These are phyloP conservation scores for Sminthurides aquaticus DNA, from an alignment of 2,888 invertebrate genomes.

Conservation along the genomic window DNA sequence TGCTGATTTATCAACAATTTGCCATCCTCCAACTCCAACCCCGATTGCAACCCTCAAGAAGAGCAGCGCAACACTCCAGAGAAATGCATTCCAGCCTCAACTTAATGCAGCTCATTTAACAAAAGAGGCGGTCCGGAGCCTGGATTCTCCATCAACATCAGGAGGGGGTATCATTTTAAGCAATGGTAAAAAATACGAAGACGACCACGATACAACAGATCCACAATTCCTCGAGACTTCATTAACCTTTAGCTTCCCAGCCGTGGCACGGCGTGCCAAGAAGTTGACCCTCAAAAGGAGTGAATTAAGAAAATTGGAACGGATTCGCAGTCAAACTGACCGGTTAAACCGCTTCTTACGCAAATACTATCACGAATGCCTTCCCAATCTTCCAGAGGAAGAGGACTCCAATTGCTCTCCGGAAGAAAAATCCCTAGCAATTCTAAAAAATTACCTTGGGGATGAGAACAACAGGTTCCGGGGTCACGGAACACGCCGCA, in stretches of 20 bases:
- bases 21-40: constrained; percentile 16
- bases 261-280: constrained; percentile 33
- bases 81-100: constrained; percentile 10
- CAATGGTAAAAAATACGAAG: background rate
- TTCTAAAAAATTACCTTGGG: constrained; percentile 29
- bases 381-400: constrained; percentile 40
- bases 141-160: background rate
- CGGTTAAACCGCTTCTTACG: constrained; percentile 38
- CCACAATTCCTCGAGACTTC: constrained; percentile 38
- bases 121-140: background rate
- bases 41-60: background rate
- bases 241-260: constrained; percentile 21
- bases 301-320: constrained; percentile 39
- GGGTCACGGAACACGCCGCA: background rate
- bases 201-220: constrained; percentile 38
- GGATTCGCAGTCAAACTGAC: constrained; percentile 38
- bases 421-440: constrained; percentile 35
- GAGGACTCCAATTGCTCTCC: constrained; percentile 40
- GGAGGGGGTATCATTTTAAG: background rate
- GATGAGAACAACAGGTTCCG: constrained; percentile 12
- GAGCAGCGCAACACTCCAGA: background rate
- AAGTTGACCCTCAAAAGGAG: constrained; percentile 40
- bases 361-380: constrained; percentile 42
- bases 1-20: constrained; percentile 4
- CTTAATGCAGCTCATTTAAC: background rate